Evolutionary conservation across 2,888 invertebrate genomes (phyloP).

Genomic region (Theretra japonica): DNA sequence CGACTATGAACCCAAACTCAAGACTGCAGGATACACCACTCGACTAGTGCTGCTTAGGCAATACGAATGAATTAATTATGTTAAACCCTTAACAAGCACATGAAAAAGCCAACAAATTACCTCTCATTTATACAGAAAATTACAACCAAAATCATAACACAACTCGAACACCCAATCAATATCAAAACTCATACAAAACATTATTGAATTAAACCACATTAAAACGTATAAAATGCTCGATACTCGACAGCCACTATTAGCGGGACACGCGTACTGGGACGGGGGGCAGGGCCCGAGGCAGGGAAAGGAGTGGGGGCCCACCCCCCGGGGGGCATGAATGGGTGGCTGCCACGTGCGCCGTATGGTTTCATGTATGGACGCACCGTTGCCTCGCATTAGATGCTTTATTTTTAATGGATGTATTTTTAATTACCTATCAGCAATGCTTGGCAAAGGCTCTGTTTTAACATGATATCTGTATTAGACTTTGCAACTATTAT

Average conservation of each 20-base stretch:
- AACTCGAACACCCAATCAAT: not conserved
- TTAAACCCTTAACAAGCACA: too few species aligned
- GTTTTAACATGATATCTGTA: too few species aligned
- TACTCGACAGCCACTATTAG: not conserved
- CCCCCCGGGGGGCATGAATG: conserved; percentile 6
- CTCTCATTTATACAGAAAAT: not conserved
- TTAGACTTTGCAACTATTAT: not conserved
- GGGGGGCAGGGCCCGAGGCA: not conserved
- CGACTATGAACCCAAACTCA: too few species aligned
- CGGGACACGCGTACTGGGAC: not conserved
- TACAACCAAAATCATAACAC: not conserved
- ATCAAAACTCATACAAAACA: not conserved
- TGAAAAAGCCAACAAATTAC: not conserved
- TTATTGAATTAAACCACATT: not conserved
- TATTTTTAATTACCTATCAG: conserved; percentile 37
- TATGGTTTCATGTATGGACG: conserved; percentile 52
- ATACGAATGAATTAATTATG: too few species aligned
- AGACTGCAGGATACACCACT: too few species aligned
- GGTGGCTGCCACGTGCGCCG: conserved; percentile 32
- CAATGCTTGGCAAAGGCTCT: not conserved
- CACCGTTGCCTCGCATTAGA: conserved; percentile 43
- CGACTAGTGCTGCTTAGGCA: too few species aligned
- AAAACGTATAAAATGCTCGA: conserved; percentile 6
- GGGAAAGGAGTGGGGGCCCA: not conserved
- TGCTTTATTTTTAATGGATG: conserved; percentile 46